Percentiles rank a stretch among this genome's conserved stretches.
phyloP scores from a whole-genome alignment of 37 sponge, comb jelly and placozoan genomes.

The Spongia lamella region DNA sequence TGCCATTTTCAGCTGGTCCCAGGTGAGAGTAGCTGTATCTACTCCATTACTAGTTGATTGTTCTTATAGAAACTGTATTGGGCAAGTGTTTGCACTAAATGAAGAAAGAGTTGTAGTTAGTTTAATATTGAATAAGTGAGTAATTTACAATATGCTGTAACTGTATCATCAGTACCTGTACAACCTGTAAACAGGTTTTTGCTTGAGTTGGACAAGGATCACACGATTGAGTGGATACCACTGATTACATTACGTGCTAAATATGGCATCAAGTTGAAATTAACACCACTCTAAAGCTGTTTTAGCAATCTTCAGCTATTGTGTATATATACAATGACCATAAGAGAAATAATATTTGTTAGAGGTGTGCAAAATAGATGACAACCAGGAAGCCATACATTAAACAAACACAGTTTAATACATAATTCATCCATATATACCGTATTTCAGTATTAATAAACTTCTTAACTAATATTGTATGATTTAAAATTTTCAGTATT shows the following conservation, averaged over 20 bases:
- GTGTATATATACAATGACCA: no score
- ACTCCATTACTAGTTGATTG: neutral
- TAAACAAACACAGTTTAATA: no score
- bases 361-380: no score
- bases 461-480: no score
- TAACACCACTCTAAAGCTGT: neutral
- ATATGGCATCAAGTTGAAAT: slow-evolving; percentile 1
- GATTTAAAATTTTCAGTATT: no score
- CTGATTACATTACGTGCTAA: neutral
- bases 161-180: no score
- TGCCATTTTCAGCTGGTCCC: slow-evolving; percentile 83
- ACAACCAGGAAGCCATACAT: no score
- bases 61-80: slow-evolving; percentile 74
- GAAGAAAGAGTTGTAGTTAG: slow-evolving; percentile 60
- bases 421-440: no score
- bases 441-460: no score
- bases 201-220: neutral
- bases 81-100: slow-evolving; percentile 83
- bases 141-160: slow-evolving; percentile 2
- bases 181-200: neutral
- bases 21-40: slow-evolving; percentile 31
- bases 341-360: no score
- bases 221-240: neutral
- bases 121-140: slow-evolving; percentile 64
- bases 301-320: no score